Percentiles rank a stretch among this genome's conserved stretches.
These are phyloP conservation scores for Herminia tarsipennalis DNA, from an alignment of 2,888 invertebrate genomes.

Conservation along the genomic window DNA sequence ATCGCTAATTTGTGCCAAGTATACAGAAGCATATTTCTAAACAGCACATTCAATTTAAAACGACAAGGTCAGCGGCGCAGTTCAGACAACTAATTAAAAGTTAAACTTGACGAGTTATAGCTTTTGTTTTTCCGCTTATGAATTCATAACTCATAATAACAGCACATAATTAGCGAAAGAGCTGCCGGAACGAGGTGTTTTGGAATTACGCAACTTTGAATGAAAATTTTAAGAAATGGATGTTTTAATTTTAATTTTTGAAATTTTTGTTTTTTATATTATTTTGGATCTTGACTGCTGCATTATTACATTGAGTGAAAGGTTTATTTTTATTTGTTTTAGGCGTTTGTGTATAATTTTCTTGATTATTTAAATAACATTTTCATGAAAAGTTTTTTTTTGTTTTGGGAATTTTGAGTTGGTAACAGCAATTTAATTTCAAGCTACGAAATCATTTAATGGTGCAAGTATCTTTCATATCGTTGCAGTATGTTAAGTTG, in stretches of 20 bases:
- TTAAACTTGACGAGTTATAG: constrained; percentile 56
- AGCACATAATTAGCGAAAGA: constrained; percentile 45
- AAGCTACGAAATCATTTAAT: no score
- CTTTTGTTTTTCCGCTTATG: constrained; percentile 62
- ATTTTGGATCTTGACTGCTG: no score
- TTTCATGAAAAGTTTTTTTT: no score
- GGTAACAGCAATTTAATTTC: neutral
- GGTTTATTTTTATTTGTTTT: no score
- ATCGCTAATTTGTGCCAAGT: neutral
- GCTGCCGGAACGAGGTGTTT: constrained; percentile 23
- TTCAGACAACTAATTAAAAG: constrained; percentile 62
- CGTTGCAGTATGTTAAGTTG: no score
- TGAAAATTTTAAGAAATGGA: constrained; percentile 16
- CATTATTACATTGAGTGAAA: neutral
- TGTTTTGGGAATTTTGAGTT: no score
- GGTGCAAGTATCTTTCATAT: no score
- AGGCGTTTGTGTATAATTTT: no score
- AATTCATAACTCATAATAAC: constrained; percentile 57
- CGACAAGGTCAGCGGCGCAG: constrained; percentile 33
- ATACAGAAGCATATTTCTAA: constrained; percentile 3
- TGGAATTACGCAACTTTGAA: constrained; percentile 25
- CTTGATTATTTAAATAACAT: no score
- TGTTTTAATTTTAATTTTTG: neutral
- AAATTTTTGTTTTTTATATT: neutral
- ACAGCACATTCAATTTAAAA: constrained; percentile 6